Base-by-base conservation (phyloP, 2,797 vertebrate genomes). In the Adrianichthys oophorus region DNA sequence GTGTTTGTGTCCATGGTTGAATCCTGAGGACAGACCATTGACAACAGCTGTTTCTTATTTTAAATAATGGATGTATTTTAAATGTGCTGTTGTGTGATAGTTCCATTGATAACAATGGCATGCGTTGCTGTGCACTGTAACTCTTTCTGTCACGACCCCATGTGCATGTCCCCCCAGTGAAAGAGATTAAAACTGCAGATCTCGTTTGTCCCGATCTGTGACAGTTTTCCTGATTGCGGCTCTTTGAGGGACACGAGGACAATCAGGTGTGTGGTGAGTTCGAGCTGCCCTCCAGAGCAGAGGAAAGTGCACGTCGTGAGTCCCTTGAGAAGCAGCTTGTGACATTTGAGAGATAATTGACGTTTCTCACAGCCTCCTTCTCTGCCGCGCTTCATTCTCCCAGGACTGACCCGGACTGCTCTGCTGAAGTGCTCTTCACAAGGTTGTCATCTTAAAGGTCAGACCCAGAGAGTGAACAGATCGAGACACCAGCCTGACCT, bases 311-410 rank as follows among this genome's bases (percentile, higher is more conserved):
- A 59, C 70, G 45, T 69, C 59, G 59, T 65, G 41, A 41, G 42
- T 41, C 61, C 18, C 65, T 62, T 64, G 62, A 72, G 63, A 82
- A 78, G 69, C 74, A 84, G 72, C 80, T 79, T 76, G 77, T 85
- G 85, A 85, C 86, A 88, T 88, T 87, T 87, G 47, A 80, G 64
- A 77, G 72, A 84, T 85, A 85, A 87, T 82, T 84, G 80, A 82
- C 54, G 62, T 54, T 55, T 59, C 19, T 21, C 41, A 7, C 17
- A 48, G 26, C 19, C 7, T 23, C 17, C 18, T 64, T 68, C 78
- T 69, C 72, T 8, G 49, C 70, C 68, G 70, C 62, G 68, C 76
- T 65, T 61, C 63, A 70, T 76, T 79, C 73, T 87, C 82, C 78
- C 84, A 70, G 66, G 77, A 67, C 77, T 68, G 76, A 85, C 79